Conservation (phyloP, 2,888 invertebrate species). For the Callyntrura sp. region DNA sequence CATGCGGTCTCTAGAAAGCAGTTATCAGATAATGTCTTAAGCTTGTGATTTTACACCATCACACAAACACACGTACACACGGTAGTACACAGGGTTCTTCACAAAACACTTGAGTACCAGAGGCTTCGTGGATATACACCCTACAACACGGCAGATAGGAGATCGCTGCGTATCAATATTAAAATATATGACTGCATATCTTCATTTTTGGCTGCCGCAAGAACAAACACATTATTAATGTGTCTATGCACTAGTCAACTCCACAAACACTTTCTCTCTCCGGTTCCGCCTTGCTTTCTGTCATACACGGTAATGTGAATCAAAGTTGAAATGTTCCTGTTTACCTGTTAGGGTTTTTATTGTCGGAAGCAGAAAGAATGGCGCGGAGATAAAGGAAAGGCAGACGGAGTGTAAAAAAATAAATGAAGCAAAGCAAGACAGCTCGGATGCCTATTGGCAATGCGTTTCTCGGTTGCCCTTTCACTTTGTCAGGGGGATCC, state of each 20-base stretch:
- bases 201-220: not conserved
- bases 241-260: not conserved
- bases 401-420: slow-evolving; percentile 28
- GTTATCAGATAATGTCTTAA: slow-evolving; percentile 72
- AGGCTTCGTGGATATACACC: slow-evolving; percentile 3
- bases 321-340: slow-evolving; percentile 32
- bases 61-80: slow-evolving; percentile 11
- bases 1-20: slow-evolving; percentile 65
- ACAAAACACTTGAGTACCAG: slow-evolving; percentile 28
- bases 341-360: slow-evolving; percentile 62
- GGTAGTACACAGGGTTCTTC: slow-evolving; percentile 37
- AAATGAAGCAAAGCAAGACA: slow-evolving; percentile 24
- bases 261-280: not conserved
- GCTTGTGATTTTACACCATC: slow-evolving; percentile 67
- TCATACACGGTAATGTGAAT: slow-evolving; percentile 39
- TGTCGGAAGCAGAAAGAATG: not conserved
- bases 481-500: not conserved
- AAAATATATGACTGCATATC: not conserved
- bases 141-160: not conserved
- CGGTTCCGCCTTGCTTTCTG: slow-evolving; percentile 29
- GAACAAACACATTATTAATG: not conserved
- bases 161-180: not conserved
- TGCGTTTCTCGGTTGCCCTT: slow-evolving; percentile 10
- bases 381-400: not conserved
- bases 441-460: slow-evolving; percentile 16